Base-by-base conservation (phyloP, 2,797 vertebrate genomes). In the Tragopan temminckii region DNA sequence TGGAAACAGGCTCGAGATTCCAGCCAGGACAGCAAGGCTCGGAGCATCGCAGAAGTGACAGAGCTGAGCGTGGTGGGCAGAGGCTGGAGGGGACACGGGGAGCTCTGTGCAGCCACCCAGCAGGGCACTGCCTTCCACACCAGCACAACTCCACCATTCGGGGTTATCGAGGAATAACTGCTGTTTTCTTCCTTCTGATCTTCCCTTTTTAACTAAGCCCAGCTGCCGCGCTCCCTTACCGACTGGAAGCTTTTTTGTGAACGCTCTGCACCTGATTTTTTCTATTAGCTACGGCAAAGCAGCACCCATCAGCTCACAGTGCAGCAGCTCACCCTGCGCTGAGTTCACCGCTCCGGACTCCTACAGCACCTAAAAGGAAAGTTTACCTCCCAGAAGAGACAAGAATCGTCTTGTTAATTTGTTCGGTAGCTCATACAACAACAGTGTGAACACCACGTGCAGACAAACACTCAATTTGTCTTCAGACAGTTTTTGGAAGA, bases 11-110 rank as follows among this genome's bases (percentile, higher is more conserved):
- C 83, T 96, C 23, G 59, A 95, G 94, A 94, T 94, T 92, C 79
- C 79, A 84, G 97, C 94, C 96, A 97, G 96, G 88, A 96, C 96
- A 96, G 96, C 90, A 35, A 68, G 88, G 93, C 95, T 96, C 3
- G 7, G 78, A 95, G 95, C 93, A 93, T 70, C 64, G 52, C 89
- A 91, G 36, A 31, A 83, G 91, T 77, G 93, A 91, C 92, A 90
- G 62, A 94, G 85, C 89, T 19, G 12, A 86, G 89, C 42, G 4
- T 33, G 89, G 27, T 91, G 85, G 89, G 77, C 92, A 95, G 75
- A 96, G 92, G 95, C 95, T 53, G 88, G 7, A 89, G 94, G 90
- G 88, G 90, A 88, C 77, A 46, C 52, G 90, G 89, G 93, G 94
- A 90, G 67, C 40, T 80, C 3, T 77, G 86, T 29, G 48, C 40